phyloP scores from a whole-genome alignment of 2,888 invertebrate species.

The Morpho deidamia region DNA sequence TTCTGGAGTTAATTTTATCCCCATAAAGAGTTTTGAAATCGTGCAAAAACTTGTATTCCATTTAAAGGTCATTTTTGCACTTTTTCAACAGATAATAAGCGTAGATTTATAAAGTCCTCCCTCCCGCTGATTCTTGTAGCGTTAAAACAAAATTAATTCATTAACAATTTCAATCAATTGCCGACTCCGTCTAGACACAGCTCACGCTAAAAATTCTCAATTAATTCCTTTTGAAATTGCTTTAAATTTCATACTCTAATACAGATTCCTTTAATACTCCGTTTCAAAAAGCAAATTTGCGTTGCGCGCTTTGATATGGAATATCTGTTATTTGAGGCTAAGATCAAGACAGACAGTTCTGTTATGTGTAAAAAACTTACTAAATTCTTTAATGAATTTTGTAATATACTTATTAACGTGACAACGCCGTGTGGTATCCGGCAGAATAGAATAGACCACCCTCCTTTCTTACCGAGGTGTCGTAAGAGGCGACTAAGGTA shows the following conservation, averaged over 20 bases:
- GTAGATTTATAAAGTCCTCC: no score
- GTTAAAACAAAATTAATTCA: no score
- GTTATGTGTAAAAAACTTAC: neutral
- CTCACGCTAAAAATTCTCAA: constrained; percentile 67
- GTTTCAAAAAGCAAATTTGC: constrained; percentile 52
- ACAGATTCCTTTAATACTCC: constrained; percentile 38
- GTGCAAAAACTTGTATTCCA: no score
- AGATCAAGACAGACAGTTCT: neutral
- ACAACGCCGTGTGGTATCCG: no score
- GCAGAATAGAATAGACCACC: no score
- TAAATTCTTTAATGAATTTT: neutral
- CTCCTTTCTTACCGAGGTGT: no score
- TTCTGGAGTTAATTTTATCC: neutral
- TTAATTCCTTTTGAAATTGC: constrained; percentile 50
- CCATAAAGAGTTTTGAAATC: no score
- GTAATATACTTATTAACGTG: no score
- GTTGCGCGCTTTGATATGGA: constrained; percentile 48
- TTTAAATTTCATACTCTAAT: constrained; percentile 28
- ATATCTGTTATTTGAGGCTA: constrained; percentile 35
- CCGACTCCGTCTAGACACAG: constrained; percentile 72
- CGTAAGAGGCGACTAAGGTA: no score
- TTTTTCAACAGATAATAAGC: no score
- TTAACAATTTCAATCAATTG: constrained; percentile 38
- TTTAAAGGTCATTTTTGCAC: no score
- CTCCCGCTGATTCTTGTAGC: no score